Evolutionary conservation across 2,797 vertebrate species (phyloP), one percentile per base, ranked within the genome.

Genomic region (Scolopax bukidnonensis): DNA sequence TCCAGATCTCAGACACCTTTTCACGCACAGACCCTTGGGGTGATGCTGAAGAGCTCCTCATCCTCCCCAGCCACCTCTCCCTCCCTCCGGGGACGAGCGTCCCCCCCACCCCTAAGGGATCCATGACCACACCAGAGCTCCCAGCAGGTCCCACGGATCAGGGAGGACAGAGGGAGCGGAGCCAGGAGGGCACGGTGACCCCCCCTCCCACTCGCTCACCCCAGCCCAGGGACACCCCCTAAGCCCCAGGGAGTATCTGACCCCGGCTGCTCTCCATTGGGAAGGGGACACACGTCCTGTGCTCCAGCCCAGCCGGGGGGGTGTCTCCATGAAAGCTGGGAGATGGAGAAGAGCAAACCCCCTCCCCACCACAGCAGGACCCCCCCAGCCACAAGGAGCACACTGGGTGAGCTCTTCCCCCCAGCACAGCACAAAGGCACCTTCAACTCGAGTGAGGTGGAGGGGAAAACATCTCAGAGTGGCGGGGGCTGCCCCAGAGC

Each of bases 371-470:
- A 0, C 9, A 4, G 33, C 3, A 0, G 57, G 65, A 48, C n/a
- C 54, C 38, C 20, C 5, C 0, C 3, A 5, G 33, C n/a, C n/a
- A 20, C 1, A 1, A 41, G 47, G 28, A 70, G 14, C 12, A 13
- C 7, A 16, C 24, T 6, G 24, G 25, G 36, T 11, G 18, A 13
- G 59, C 32, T 47, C 10, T 32, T 19, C 5, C 67, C 36, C 41
- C 14, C 25, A 50, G 85, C 68, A 51, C 1, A 0, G 10, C 3
- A 1, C 1, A 1, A 32, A 50, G 36, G 41, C 6, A 2, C 30
- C 57, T 48, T 36, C 36, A 16, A 7, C 4, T 0, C 2, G 3
- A 59, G 53, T 1, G 1, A 74, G 45, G 28, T 20, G 45, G 19
- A 38, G 32, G 25, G n/a, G 32, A 11, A n/a, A 51, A 68, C 36